Base-by-base conservation (phyloP, 2,113 vertebrate species). In the Rhinolophus sinicus region DNA sequence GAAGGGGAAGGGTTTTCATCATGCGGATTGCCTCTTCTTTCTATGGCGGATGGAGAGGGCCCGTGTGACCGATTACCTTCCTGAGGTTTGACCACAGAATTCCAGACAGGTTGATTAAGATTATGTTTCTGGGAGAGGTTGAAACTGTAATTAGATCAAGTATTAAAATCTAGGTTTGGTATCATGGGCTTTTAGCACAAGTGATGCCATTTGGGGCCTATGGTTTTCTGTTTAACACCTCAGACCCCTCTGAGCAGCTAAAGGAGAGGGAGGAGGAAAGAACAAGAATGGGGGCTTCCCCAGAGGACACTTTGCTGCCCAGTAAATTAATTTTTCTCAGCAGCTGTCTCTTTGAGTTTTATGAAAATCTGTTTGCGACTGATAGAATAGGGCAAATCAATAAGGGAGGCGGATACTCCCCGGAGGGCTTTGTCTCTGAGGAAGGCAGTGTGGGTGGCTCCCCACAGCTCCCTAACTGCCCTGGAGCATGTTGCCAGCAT, bases 311-410 rank as follows among this genome's bases (percentile, higher is more conserved):
- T 69, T 73, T 11, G 44, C 21, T 7, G 18, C 19, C 22, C 0
- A 11, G 33, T 86, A 50, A 54, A 35, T 69, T 38, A 22, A 24
- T 85, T 89, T 44, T 81, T 86, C 58, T 93, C 50, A 82, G 50
- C 86, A 67, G 76, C 54, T 44, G 73, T 78, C 92, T 67, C 54
- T 86, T 82, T 73, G 47, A 62, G 56, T 75, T 91, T 93, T 86
- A 75, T 70, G 30, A 84, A 91, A 94, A 52, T 22, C 54, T 33
- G 35, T 70, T 88, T 88, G 67, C 67, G 16, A 38, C 86, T 82
- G 69, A 75, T 33, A 52, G 67, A 56, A 44, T 16, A 26, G 19
- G 54, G 62, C 67, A 93, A 35, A 50, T n/a, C 65, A 33, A 0
- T 52, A 60, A 69, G 30, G 62, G 62, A 40, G 81, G 50, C 50